Conservation (phyloP, 1,140 invertebrate genomes). For the Solenopsis invicta region DNA sequence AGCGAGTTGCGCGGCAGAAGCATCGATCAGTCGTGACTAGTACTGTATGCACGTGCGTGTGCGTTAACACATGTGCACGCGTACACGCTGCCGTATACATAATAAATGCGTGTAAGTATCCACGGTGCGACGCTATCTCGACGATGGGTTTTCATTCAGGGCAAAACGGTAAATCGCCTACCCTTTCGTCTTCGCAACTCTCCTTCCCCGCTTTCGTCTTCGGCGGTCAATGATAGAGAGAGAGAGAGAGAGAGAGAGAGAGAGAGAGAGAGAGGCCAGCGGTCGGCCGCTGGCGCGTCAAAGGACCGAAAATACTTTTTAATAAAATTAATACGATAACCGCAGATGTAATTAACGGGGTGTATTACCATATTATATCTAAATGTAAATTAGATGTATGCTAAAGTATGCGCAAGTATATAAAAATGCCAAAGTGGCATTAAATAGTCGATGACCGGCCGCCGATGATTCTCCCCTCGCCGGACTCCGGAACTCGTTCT, state of each 20-base stretch:
- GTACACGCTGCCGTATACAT: constrained; percentile 9
- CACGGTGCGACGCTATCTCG: background rate
- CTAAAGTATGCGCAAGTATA: constrained; percentile 46
- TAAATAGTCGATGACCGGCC: constrained; percentile 51
- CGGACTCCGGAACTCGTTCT: background rate
- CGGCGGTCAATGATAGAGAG: background rate
- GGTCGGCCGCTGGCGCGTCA: background rate
- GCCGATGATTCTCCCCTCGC: constrained; percentile 17
- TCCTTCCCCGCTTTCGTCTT: too few relatives aligned
- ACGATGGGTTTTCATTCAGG: constrained; percentile 23
- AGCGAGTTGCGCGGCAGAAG: constrained; percentile 71
- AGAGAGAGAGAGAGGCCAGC: too few relatives aligned
- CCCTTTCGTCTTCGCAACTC: background rate
- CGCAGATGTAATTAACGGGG: constrained; percentile 30
- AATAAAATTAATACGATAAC: constrained; percentile 58
- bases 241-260: too few relatives aligned
- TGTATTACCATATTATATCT: constrained; percentile 58
- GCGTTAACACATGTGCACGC: constrained; percentile 44
- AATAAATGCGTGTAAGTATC: constrained; percentile 50
- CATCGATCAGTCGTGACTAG: constrained; percentile 83
- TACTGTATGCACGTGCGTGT: constrained; percentile 71
- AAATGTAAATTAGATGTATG: constrained; percentile 62
- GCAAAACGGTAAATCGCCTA: background rate
- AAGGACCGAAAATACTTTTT: constrained; percentile 21
- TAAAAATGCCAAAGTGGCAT: constrained; percentile 57